These are phyloP conservation scores for Drosophila trapezifrons DNA, from an alignment of 1,140 invertebrate species.

Conservation along the genomic window DNA sequence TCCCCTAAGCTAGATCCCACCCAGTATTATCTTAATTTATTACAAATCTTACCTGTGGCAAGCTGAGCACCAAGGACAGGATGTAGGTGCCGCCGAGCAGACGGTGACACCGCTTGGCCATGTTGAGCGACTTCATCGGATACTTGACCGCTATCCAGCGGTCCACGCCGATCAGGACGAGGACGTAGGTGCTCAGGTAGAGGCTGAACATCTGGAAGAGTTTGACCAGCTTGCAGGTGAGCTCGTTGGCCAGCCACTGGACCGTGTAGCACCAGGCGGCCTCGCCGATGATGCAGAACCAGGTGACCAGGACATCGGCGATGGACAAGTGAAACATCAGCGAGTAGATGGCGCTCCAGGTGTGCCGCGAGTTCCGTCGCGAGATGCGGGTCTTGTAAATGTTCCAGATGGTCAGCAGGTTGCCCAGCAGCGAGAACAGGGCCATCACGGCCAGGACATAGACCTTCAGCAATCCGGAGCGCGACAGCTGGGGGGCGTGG, in stretches of 20 bases:
- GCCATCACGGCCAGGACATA: slow-evolving; percentile 89
- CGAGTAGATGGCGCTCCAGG: slow-evolving; percentile 89
- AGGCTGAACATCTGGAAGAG: slow-evolving; percentile 92
- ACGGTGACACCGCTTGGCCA: slow-evolving; percentile 87
- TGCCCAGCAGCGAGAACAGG: slow-evolving; percentile 89
- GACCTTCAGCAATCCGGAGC: slow-evolving; percentile 86
- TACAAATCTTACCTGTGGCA: slow-evolving; percentile 89
- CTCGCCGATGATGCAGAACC: slow-evolving; percentile 92
- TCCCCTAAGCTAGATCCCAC: neutral
- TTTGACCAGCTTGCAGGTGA: slow-evolving; percentile 92
- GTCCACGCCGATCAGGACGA: slow-evolving; percentile 92
- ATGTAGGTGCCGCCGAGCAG: slow-evolving; percentile 88
- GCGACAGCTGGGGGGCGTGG: slow-evolving; percentile 88
- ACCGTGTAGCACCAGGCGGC: slow-evolving; percentile 92
- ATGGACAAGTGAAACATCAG: slow-evolving; percentile 90
- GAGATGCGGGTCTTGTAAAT: slow-evolving; percentile 87
- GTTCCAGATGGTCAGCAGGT: slow-evolving; percentile 90
- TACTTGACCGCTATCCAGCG: slow-evolving; percentile 92
- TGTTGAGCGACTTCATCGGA: slow-evolving; percentile 90
- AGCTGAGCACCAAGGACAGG: slow-evolving; percentile 89
- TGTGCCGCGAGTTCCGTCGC: slow-evolving; percentile 85
- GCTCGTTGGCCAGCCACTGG: slow-evolving; percentile 91
- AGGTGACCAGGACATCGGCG: slow-evolving; percentile 91
- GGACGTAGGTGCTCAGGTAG: slow-evolving; percentile 92
- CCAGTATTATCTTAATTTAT: neutral